phyloP scores from a whole-genome alignment of 2,113 vertebrate genomes.

The Ptychochromis oligacanthus region DNA sequence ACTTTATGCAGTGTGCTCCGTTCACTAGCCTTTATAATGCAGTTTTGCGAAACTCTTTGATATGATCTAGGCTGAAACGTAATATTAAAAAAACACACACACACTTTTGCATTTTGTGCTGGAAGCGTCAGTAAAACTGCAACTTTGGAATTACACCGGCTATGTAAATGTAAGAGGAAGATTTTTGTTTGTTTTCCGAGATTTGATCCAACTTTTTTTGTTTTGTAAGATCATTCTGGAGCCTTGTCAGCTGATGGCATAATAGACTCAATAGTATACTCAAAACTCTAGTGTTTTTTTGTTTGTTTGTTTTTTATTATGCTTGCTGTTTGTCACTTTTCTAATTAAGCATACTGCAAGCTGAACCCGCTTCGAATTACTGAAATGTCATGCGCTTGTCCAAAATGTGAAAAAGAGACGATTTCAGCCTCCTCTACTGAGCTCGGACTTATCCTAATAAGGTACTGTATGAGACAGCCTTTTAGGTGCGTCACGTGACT shows the following conservation, averaged over 20 bases:
- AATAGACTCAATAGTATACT: background rate
- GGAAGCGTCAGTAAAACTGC: background rate
- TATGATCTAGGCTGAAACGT: background rate
- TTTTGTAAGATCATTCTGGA: background rate
- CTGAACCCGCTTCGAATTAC: background rate
- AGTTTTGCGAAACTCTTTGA: background rate
- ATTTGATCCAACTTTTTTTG: background rate
- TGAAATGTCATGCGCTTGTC: background rate
- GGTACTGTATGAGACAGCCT: slow-evolving; percentile 27
- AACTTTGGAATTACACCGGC: background rate
- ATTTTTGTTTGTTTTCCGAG: background rate
- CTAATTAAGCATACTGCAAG: background rate
- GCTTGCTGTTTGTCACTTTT: background rate
- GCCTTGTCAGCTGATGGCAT: background rate
- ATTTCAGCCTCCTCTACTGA: background rate
- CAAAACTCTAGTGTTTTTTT: background rate
- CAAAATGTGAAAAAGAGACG: background rate
- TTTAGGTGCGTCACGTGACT: slow-evolving; percentile 26
- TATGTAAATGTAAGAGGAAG: background rate
- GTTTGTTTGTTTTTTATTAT: background rate
- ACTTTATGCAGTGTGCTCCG: background rate
- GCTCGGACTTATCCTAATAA: slow-evolving; percentile 50
- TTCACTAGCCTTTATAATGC: background rate
- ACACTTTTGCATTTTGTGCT: background rate
- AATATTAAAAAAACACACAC: no score